These are phyloP conservation scores for Eunapius fragilis DNA, from an alignment of 37 sponge, comb jelly and placozoan genomes.

Conservation along the genomic window DNA sequence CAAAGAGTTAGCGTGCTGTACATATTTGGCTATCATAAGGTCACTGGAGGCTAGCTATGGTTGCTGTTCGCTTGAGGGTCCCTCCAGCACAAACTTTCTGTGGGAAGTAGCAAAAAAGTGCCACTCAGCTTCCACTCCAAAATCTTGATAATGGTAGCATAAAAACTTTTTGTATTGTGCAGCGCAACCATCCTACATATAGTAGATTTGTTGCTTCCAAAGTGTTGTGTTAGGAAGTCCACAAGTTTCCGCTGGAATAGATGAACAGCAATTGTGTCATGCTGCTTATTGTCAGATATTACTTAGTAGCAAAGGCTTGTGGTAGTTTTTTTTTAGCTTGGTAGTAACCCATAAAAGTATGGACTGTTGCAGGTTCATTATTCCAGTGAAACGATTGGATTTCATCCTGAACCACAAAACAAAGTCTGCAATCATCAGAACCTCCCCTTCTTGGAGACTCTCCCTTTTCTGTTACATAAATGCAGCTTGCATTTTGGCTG, in stretches of 20 bases:
- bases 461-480: constrained; percentile 13
- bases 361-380: constrained; percentile 35
- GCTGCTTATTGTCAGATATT: constrained; percentile 40
- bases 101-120: constrained; percentile 65
- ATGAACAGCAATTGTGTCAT: constrained; percentile 62
- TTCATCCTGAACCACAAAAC: constrained; percentile 45
- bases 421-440: constrained; percentile 36
- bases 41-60: constrained; percentile 43
- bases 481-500: constrained; percentile 21
- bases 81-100: constrained; percentile 66
- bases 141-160: constrained; percentile 56
- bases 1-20: constrained; percentile 55
- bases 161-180: constrained; percentile 49
- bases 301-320: constrained; percentile 40
- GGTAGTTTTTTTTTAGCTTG: constrained; percentile 18
- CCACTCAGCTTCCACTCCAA: constrained; percentile 57
- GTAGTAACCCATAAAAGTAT: constrained; percentile 34
- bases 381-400: constrained; percentile 58
- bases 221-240: constrained; percentile 17
- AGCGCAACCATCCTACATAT: constrained; percentile 64
- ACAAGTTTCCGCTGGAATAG: constrained; percentile 39
- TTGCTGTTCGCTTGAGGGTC: constrained; percentile 58
- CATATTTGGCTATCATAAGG: constrained; percentile 49
- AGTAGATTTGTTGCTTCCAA: constrained; percentile 35
- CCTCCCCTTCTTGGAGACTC: constrained; percentile 8